These are phyloP conservation scores for Cylindroiulus punctatus DNA, from an alignment of 2,888 invertebrate species.

Conservation along the genomic window DNA sequence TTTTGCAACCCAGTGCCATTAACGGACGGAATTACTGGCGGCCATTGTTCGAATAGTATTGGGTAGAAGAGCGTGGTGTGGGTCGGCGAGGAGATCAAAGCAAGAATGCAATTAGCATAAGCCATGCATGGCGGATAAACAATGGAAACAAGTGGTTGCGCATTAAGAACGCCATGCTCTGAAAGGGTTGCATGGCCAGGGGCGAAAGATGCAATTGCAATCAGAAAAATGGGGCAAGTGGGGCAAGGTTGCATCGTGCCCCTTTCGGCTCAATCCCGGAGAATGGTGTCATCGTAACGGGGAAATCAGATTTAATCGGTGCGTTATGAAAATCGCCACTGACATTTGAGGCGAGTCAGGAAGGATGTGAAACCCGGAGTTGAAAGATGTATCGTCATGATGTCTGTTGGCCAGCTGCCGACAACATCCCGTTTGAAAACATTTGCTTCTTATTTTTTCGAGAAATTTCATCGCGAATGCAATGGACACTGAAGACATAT, in stretches of 20 bases:
- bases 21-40: not conserved
- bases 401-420: not conserved
- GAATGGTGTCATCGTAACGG: not conserved
- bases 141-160: not conserved
- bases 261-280: not conserved
- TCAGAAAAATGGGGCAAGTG: not conserved
- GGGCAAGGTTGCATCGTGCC: not conserved
- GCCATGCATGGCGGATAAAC: not conserved
- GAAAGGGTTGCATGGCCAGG: not conserved
- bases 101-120: not conserved
- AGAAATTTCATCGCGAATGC: no score
- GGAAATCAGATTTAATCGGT: not conserved
- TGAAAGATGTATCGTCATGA: not conserved
- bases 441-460: no score
- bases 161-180: not conserved
- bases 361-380: conserved; percentile 21
- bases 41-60: not conserved
- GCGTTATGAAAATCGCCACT: not conserved
- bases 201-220: not conserved
- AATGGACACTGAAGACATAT: no score
- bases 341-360: not conserved
- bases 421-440: not conserved
- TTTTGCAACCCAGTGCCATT: not conserved
- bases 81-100: not conserved
- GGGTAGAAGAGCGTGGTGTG: not conserved